phyloP scores from a whole-genome alignment of 2,113 vertebrate genomes.

The Haplochromis burtoni region DNA sequence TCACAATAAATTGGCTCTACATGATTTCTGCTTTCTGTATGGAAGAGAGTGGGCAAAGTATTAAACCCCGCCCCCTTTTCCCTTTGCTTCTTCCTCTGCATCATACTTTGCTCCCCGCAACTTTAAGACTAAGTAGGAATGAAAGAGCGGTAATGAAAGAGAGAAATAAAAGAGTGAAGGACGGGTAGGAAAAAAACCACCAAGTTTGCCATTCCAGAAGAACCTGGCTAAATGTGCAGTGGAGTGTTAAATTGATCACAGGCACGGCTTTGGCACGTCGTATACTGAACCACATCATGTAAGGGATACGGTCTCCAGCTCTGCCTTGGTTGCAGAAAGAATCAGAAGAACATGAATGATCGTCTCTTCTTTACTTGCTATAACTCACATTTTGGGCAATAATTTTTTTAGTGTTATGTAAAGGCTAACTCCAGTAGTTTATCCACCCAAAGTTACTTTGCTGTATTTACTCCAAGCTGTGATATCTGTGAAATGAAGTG shows the following conservation, averaged over 20 bases:
- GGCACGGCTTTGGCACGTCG: slow-evolving; percentile 36
- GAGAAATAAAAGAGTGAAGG: slow-evolving; percentile 19
- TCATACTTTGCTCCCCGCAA: neutral
- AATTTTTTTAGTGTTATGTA: neutral
- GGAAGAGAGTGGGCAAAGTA: neutral
- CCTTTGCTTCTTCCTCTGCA: neutral
- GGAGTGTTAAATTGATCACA: slow-evolving; percentile 63
- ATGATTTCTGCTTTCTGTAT: neutral
- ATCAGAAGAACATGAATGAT: neutral
- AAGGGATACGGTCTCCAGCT: neutral
- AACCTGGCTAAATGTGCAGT: slow-evolving; percentile 47
- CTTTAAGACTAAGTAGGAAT: neutral
- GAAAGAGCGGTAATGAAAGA: slow-evolving; percentile 10
- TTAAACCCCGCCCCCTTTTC: neutral
- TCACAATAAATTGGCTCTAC: neutral
- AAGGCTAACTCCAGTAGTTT: neutral
- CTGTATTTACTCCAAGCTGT: neutral
- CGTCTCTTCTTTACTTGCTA: neutral
- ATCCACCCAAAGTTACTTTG: neutral
- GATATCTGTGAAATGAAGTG: neutral
- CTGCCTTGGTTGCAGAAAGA: neutral
- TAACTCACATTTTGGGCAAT: neutral
- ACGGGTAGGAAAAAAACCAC: neutral
- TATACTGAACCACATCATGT: slow-evolving; percentile 8
- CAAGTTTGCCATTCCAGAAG: slow-evolving; percentile 43